Base-by-base conservation (phyloP, 2,113 vertebrate species). In the Oreochromis niloticus region DNA sequence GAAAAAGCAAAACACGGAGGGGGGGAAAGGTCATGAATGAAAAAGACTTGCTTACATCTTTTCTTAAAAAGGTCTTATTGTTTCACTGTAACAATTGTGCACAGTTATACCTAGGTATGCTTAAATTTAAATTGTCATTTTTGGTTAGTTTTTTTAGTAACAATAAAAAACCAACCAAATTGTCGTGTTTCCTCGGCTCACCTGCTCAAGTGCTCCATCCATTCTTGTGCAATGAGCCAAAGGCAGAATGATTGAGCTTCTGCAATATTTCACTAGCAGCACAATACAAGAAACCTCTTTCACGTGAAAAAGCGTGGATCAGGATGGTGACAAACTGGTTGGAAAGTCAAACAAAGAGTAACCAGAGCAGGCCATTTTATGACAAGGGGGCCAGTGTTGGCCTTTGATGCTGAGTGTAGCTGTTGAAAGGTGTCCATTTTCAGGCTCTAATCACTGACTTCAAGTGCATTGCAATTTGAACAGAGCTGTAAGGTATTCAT, bases 341-440 rank as follows among this genome's bases (percentile, higher is more conserved):
- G 90, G 93, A 94, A 95, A 94, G 92, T 93, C 96, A 95, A 95
- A 96, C 89, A 93, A 90, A 90, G 88, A 90, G 93, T 92, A 94
- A 93, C 94, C 84, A 86, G 90, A 96, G 93, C 89, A 86, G 92
- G 88, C 81, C 71, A n/a, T 88, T 91, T 94, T 91, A 91, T 87
- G 92, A 94, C 90, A 91, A 88, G 92, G 84, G 86, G 85, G 92
- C 84, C 90, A 93, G 92, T 85, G 91, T 89, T 87, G 81, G 86
- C 90, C 91, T 95, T 95, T 94, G 93, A 96, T 93, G 93, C 92
- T 91, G 93, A 95, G 95, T 87, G 90, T 93, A 93, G 91, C 87
- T 54, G 92, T 90, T 95, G 94, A 95, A 95, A 95, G 94, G 95
- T 94, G 93, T 95, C 93, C 85, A 50, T 91, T 96, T 94, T 93